Evolutionary conservation across 2,888 invertebrate species (phyloP).

Genomic region (Melinaea marsaeus): DNA sequence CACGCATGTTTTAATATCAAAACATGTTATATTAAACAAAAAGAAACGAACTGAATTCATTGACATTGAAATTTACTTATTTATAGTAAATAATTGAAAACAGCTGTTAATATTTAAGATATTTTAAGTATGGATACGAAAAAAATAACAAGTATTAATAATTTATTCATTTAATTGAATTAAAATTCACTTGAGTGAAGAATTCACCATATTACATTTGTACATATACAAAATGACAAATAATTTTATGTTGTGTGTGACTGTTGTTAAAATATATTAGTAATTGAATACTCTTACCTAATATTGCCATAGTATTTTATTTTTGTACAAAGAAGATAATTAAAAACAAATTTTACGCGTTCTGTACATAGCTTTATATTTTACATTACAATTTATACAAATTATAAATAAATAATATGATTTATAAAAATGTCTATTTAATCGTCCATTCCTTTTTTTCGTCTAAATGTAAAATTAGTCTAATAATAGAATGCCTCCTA

Average conservation of each 20-base stretch:
- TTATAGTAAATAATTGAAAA: too few relatives aligned
- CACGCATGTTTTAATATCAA: too few relatives aligned
- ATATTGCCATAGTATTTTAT: slow-evolving; percentile 32
- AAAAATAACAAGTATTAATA: not conserved
- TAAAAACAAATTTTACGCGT: slow-evolving; percentile 6
- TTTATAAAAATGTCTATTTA: slow-evolving; percentile 25
- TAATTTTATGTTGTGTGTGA: not conserved
- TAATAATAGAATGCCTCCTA: too few relatives aligned
- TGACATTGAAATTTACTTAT: too few relatives aligned
- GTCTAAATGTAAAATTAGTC: too few relatives aligned
- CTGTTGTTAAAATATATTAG: not conserved
- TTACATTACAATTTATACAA: slow-evolving; percentile 3
- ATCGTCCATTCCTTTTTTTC: not conserved
- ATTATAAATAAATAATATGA: slow-evolving; percentile 19
- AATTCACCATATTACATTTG: not conserved
- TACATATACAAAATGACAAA: not conserved
- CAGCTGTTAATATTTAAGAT: not conserved
- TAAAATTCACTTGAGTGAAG: too few relatives aligned
- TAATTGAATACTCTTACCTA: slow-evolving; percentile 18
- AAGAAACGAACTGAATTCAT: too few relatives aligned
- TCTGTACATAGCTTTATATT: slow-evolving; percentile 10
- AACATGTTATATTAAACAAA: too few relatives aligned
- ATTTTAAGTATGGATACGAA: not conserved
- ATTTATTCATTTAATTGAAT: too few relatives aligned
- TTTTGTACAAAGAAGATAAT: slow-evolving; percentile 27